Evolutionary conservation across 2,113 vertebrate species (phyloP), one percentile per base, ranked within the genome.

Genomic region (Genyomyrus donnyi): DNA sequence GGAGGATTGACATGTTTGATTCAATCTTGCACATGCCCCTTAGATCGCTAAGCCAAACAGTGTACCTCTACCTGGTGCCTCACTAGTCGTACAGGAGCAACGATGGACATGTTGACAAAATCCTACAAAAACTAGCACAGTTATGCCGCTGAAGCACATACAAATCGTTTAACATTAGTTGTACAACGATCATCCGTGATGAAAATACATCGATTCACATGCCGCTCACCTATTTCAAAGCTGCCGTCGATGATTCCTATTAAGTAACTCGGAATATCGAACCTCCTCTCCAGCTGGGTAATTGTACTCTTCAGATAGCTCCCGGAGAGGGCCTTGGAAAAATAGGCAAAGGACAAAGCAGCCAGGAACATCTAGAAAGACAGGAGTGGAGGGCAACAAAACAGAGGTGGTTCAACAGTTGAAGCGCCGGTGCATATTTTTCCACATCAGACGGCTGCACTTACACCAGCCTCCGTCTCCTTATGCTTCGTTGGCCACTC

Each of bases 221-320:
- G 84, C 88, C 89, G 97, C 97, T 46, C 96, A 99, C 98, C 98
- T 66, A 99, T 97, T 96, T 99, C 98, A 93, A 99, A 99, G 94
- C 98, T 98, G 49, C 98, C 97, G 83, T 98, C 98, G 93, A 99
- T 97, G 90, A 98, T 91, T 5, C 98, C 98, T 94, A 98, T 97
- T 93, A 99, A 93, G 92, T 98, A 98, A 92, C 97, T 98, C 85
- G 98, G 96, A 90, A 99, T 97, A 91, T 99, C 97, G 92, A 99
- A 98, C 93, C 98, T 96, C 92, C 97, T 96, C 95, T 99, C 98
- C 95, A 99, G 96, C 94, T 98, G 97, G 8, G 98, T 99, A 93
- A 98, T 98, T 93, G 97, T 97, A 92, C 98, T 98, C 95, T 99
- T 98, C 94, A 99, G 95, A 90, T 99, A 99, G 93, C 98, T 98